These are phyloP conservation scores for Calephelis virginiensis DNA, from an alignment of 1,140 invertebrate genomes.

Conservation along the genomic window DNA sequence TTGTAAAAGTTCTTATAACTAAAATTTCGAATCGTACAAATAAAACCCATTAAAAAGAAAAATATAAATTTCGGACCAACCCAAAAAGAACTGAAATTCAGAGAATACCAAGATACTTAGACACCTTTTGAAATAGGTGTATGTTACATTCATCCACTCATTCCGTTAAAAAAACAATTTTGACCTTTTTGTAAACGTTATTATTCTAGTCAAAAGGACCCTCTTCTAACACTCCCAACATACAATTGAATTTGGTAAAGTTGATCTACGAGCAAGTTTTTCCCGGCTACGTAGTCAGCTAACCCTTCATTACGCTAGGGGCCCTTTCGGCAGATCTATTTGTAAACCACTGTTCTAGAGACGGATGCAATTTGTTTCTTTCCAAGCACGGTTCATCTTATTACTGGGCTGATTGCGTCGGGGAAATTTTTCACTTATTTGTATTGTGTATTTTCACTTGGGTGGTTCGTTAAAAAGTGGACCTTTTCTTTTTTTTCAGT, in stretches of 20 bases:
- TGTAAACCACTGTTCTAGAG: slow-evolving; percentile 57
- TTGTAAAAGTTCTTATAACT: too few relatives aligned
- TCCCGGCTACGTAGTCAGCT: slow-evolving; percentile 36
- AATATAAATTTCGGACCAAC: too few relatives aligned
- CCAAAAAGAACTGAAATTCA: too few relatives aligned
- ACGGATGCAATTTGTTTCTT: slow-evolving; percentile 68
- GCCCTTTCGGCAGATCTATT: slow-evolving; percentile 49
- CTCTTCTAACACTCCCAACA: slow-evolving; percentile 11
- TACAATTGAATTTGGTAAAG: slow-evolving; percentile 17
- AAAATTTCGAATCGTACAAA: too few relatives aligned
- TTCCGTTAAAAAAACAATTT: slow-evolving; percentile 8
- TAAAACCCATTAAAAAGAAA: too few relatives aligned
- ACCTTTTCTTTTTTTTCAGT: neutral
- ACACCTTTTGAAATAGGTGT: too few relatives aligned
- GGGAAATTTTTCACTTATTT: slow-evolving; percentile 55
- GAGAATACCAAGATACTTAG: too few relatives aligned
- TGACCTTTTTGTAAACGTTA: slow-evolving; percentile 13
- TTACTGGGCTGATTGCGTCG: slow-evolving; percentile 51
- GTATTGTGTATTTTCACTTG: slow-evolving; percentile 36
- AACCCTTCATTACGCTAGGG: slow-evolving; percentile 61
- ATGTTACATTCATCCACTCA: neutral
- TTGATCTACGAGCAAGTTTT: slow-evolving; percentile 20
- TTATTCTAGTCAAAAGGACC: slow-evolving; percentile 13
- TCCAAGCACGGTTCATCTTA: slow-evolving; percentile 58
- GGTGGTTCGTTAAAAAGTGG: slow-evolving; percentile 1